Evolutionary conservation across 2,888 invertebrate genomes (phyloP).

Genomic region (Lacanobia wlatinum): DNA sequence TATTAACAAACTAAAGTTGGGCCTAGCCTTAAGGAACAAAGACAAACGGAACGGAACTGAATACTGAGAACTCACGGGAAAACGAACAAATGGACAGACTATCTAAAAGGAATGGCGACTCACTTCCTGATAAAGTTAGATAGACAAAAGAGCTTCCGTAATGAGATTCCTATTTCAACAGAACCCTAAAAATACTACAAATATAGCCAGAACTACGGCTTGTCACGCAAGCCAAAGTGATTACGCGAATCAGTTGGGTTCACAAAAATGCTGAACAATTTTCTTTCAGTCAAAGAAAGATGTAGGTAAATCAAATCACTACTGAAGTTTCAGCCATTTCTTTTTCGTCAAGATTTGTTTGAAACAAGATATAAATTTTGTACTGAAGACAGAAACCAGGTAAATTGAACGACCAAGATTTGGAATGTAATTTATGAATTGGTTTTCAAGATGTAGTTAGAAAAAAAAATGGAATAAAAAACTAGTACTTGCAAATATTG

Average conservation of each 20-base stretch:
- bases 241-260: constrained; percentile 26
- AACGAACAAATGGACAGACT: constrained; percentile 23
- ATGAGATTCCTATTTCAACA: constrained; percentile 41
- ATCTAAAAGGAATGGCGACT: constrained; percentile 40
- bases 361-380: not conserved
- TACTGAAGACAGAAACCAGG: not conserved
- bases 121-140: constrained; percentile 46
- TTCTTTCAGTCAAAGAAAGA: constrained; percentile 34
- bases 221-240: constrained; percentile 62
- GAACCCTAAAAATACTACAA: constrained; percentile 60
- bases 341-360: constrained; percentile 25
- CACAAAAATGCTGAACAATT: constrained; percentile 31
- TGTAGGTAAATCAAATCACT: constrained; percentile 39
- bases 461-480: not conserved
- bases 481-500: not conserved
- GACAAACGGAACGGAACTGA: constrained; percentile 14
- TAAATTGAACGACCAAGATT: not conserved
- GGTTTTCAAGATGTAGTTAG: not conserved
- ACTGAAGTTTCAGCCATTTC: constrained; percentile 11
- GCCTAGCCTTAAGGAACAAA: constrained; percentile 4
- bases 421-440: not conserved
- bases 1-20: constrained; percentile 2
- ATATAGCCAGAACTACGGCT: constrained; percentile 56
- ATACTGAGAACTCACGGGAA: constrained; percentile 16
- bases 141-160: constrained; percentile 55